Evolutionary conservation across 2,797 vertebrate genomes (phyloP), one percentile per base, ranked within the genome.

Genomic region (Helicolenus hilgendorfi): DNA sequence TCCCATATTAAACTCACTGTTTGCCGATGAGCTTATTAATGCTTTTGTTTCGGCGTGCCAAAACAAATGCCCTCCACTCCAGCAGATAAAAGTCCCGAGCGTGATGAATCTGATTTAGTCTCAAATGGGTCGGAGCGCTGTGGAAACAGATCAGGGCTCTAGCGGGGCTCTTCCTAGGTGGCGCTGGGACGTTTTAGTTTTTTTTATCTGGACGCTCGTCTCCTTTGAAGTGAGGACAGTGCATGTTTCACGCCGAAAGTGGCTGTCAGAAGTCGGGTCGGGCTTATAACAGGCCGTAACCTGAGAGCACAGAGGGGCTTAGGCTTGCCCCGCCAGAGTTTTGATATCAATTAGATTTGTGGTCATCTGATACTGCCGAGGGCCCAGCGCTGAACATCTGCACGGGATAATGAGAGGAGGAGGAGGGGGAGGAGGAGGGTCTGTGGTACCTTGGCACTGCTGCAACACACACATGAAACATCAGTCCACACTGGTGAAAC

Each of bases 1-100:
- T 98, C 96, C 97, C 97, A 92, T 96, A 96, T 97, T 97, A 97
- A 98, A 97, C 94, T 96, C 95, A 96, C 89, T 95, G 96, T 98
- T 98, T 97, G 97, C 95, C 94, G 91, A 94, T 94, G 93, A 89
- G 92, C 97, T 98, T 97, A 98, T 98, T 97, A 96, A 96, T 95
- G 96, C 97, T 97, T 97, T 96, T 96, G 96, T 97, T 96, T 95
- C 75, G 72, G 38, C 75, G 79, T 91, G 95, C 95, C 94, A 96
- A 97, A 96, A 96, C 84, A 96, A 98, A 97, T 87, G 92, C 77
- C 90, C 86, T 79, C 87, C 79, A 55, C 60, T 60, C 90, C 63
- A 75, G 90, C 86, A 97, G 97, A 98, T 97, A 96, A 97, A 98
- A 97, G 92, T 88, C 92, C 79, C 14, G 33, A 92, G 88, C 68